These are phyloP conservation scores for Gallinago jamesoni DNA, from an alignment of 2,113 vertebrate genomes.

Conservation along the genomic window DNA sequence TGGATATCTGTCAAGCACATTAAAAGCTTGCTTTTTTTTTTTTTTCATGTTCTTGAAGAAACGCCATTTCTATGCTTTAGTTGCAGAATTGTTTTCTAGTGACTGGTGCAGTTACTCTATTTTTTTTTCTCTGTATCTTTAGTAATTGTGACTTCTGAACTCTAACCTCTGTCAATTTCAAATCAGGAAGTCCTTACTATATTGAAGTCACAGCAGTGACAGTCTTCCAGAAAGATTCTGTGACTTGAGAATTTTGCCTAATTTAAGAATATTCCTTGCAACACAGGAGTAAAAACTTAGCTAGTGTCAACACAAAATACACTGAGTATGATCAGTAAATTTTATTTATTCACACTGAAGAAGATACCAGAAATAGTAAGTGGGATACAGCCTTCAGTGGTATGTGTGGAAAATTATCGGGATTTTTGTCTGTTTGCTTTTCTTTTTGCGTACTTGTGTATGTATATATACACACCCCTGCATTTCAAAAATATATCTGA, in stretches of 20 bases:
- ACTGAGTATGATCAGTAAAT: not conserved
- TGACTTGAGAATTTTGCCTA: not conserved
- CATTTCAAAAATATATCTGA: not conserved
- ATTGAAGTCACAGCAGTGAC: not conserved
- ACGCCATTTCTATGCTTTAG: not conserved
- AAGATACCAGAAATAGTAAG: not conserved
- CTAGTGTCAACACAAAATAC: not conserved
- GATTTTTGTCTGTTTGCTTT: not conserved
- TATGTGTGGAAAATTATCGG: not conserved
- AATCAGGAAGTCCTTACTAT: not conserved
- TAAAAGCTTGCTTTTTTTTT: not conserved
- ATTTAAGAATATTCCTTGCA: not conserved
- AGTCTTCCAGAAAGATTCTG: not conserved
- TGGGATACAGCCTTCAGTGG: not conserved
- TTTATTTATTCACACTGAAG: not conserved
- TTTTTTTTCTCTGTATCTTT: not conserved
- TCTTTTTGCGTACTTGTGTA: not conserved
- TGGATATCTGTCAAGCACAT: not conserved
- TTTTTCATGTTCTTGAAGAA: not conserved
- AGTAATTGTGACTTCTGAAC: not conserved
- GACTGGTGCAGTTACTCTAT: not conserved
- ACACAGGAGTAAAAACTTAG: not conserved
- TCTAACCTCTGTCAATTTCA: not conserved
- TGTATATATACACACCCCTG: not conserved
- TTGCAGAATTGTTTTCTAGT: not conserved